A percentile compares a stretch with the other conserved stretches of the same genome.
phyloP scores from a whole-genome alignment of 2,113 vertebrate genomes.

The Egretta garzetta region DNA sequence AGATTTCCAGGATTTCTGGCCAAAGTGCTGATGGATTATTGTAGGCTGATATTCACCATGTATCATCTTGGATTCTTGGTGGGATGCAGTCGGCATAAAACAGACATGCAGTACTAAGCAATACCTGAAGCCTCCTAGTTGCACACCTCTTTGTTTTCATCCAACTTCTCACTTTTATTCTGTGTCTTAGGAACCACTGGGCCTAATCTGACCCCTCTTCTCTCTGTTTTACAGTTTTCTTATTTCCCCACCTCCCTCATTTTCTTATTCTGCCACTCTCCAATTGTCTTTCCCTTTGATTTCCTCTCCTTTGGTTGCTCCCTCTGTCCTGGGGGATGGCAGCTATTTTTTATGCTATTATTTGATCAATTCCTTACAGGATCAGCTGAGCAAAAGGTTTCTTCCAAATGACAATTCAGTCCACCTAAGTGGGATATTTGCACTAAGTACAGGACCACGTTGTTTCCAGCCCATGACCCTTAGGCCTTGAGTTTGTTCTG shows the following conservation, averaged over 20 bases:
- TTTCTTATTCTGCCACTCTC: neutral
- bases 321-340: neutral
- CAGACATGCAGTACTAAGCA: neutral
- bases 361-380: neutral
- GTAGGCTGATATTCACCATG: fast-evolving
- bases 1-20: neutral
- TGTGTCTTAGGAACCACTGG: neutral
- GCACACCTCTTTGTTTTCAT: neutral
- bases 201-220: neutral
- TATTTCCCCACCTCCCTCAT: neutral
- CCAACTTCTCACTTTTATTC: neutral
- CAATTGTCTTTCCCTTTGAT: neutral
- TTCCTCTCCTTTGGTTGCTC: neutral
- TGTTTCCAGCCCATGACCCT: neutral
- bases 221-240: neutral
- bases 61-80: neutral
- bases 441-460: neutral
- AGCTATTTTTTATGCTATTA: neutral
- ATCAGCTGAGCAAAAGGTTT: neutral
- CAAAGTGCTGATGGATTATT: neutral
- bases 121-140: neutral
- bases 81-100: neutral
- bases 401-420: neutral
- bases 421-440: neutral
- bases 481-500: neutral